A percentile compares a stretch with the other conserved stretches of the same genome.
Evolutionary conservation across 2,888 invertebrate species (phyloP).

Genomic region (Agrypnus murinus): DNA sequence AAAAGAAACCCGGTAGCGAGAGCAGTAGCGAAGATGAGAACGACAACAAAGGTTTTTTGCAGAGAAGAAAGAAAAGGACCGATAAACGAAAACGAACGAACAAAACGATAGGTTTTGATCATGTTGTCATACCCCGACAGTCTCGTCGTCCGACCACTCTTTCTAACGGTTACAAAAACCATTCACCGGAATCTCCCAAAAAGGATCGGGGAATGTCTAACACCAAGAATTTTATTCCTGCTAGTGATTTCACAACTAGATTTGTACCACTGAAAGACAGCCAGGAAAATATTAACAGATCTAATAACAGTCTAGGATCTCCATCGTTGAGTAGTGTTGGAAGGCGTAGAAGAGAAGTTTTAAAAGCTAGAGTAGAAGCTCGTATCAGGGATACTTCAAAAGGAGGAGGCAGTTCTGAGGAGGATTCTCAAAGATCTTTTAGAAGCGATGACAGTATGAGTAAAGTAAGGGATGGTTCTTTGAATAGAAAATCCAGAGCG

Average conservation of each 20-base stretch:
- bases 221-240: slow-evolving; percentile 58
- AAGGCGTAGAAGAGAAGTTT: slow-evolving; percentile 75
- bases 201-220: slow-evolving; percentile 56
- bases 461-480: slow-evolving; percentile 71
- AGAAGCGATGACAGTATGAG: slow-evolving; percentile 82
- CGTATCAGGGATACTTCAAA: slow-evolving; percentile 76
- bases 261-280: slow-evolving; percentile 34
- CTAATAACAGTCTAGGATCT: slow-evolving; percentile 66
- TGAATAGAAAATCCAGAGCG: slow-evolving; percentile 79
- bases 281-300: slow-evolving; percentile 45
- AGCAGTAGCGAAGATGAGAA: slow-evolving; percentile 73
- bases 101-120: slow-evolving; percentile 78
- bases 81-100: slow-evolving; percentile 73
- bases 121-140: slow-evolving; percentile 72
- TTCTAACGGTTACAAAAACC: slow-evolving; percentile 52
- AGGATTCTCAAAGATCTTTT: slow-evolving; percentile 80
- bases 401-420: slow-evolving; percentile 82
- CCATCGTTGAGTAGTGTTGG: slow-evolving; percentile 65
- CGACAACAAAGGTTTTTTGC: slow-evolving; percentile 67
- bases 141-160: slow-evolving; percentile 56
- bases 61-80: slow-evolving; percentile 68
- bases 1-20: slow-evolving; percentile 80
- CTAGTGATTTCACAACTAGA: slow-evolving; percentile 65
- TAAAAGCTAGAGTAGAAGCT: slow-evolving; percentile 81
- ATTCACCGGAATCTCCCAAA: slow-evolving; percentile 76